These are phyloP conservation scores for Hedya salicella DNA, from an alignment of 2,888 invertebrate species.

Conservation along the genomic window DNA sequence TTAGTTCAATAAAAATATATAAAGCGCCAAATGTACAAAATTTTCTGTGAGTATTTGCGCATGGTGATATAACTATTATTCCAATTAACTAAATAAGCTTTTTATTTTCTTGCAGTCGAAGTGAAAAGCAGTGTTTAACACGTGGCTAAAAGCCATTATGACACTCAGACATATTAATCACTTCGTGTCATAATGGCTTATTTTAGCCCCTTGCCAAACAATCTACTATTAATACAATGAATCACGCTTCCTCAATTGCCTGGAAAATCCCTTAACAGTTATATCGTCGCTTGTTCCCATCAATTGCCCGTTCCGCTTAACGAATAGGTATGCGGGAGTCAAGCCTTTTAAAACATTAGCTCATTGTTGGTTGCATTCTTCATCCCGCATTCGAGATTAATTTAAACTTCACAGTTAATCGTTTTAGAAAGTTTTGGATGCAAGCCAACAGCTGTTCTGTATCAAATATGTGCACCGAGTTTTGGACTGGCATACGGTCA, in stretches of 20 bases:
- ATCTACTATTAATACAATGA: no score
- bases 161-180: no score
- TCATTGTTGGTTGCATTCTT: slow-evolving; percentile 40
- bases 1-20: no score
- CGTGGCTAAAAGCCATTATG: no score
- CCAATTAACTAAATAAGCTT: no score
- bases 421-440: slow-evolving; percentile 77
- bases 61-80: no score
- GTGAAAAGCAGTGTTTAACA: no score
- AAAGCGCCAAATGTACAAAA: no score
- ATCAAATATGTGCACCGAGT: slow-evolving; percentile 63
- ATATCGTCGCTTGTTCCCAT: neutral
- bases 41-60: no score
- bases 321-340: slow-evolving; percentile 45
- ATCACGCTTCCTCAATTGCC: neutral
- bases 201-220: no score
- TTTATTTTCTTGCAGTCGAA: no score
- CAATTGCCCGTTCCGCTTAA: slow-evolving; percentile 47
- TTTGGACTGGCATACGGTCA: slow-evolving; percentile 68
- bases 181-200: no score
- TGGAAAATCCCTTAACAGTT: slow-evolving; percentile 9
- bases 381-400: slow-evolving; percentile 56
- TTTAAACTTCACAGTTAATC: slow-evolving; percentile 72
- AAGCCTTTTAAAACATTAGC: slow-evolving; percentile 52
- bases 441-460: slow-evolving; percentile 69